Conservation (phyloP, 2,797 vertebrate genomes). For the Alfaro cultratus region DNA sequence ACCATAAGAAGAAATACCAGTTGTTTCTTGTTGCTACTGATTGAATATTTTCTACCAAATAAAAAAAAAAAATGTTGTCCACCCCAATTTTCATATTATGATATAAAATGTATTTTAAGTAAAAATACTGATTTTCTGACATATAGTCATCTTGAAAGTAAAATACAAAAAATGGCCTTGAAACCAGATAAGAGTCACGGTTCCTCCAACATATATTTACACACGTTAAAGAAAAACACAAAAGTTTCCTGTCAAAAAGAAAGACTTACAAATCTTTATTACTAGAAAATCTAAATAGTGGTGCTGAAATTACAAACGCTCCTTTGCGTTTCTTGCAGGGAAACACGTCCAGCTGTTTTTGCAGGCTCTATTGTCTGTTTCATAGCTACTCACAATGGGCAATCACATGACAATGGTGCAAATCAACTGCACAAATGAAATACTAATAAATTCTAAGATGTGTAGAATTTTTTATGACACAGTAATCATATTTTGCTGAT, state of each 20-base stretch:
- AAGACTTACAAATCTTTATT: background rate
- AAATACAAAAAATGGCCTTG: background rate
- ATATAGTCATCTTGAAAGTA: background rate
- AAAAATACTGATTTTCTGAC: background rate
- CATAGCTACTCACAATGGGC: background rate
- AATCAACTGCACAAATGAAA: constrained; percentile 4
- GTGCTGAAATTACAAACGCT: background rate
- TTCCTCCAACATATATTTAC: background rate
- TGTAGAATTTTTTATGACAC: background rate
- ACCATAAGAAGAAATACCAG: background rate
- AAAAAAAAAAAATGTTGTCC: background rate
- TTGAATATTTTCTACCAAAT: background rate
- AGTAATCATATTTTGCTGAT: background rate
- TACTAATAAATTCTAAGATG: background rate
- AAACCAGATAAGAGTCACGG: background rate
- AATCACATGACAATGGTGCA: background rate
- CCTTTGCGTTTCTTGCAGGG: background rate
- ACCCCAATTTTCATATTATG: background rate
- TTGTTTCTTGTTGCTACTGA: background rate
- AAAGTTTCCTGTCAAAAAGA: background rate
- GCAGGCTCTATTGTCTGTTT: background rate
- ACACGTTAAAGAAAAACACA: background rate
- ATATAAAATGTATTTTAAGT: background rate
- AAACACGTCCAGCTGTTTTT: background rate
- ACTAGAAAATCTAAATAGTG: background rate